Evolutionary conservation across 2,888 invertebrate genomes (phyloP).

Genomic region (Sinohyriopsis cumingii): DNA sequence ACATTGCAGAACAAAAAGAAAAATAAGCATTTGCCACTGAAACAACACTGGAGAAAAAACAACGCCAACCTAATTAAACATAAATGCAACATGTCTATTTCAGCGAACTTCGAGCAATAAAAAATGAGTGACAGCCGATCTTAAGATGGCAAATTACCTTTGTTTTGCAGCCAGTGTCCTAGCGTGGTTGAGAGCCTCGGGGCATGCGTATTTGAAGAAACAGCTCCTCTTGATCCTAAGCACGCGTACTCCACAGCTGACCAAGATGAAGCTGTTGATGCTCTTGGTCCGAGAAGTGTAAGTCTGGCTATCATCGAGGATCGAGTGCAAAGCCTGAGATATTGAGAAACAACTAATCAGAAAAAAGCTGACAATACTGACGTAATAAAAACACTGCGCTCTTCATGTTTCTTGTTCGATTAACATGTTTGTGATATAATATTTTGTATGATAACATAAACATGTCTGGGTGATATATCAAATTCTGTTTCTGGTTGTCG

Average conservation of each 20-base stretch:
- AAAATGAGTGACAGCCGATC: no score
- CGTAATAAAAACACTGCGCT: background rate
- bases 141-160: slow-evolving; percentile 28
- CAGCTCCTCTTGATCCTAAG: slow-evolving; percentile 46
- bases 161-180: slow-evolving; percentile 41
- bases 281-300: no score
- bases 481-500: no score
- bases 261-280: slow-evolving; percentile 38
- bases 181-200: slow-evolving; percentile 47
- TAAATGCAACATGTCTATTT: no score
- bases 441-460: background rate
- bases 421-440: background rate
- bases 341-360: background rate
- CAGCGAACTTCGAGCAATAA: no score
- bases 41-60: no score
- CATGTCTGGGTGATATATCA: background rate
- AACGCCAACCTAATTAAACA: no score
- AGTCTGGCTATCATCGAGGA: slow-evolving; percentile 18
- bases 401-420: background rate
- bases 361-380: background rate
- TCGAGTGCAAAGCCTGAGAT: slow-evolving; percentile 46
- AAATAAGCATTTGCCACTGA: no score
- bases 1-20: no score
- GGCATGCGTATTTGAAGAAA: slow-evolving; percentile 43
- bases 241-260: slow-evolving; percentile 53